Conservation (phyloP, 1,140 invertebrate species). For the Trichoplusia ni region DNA sequence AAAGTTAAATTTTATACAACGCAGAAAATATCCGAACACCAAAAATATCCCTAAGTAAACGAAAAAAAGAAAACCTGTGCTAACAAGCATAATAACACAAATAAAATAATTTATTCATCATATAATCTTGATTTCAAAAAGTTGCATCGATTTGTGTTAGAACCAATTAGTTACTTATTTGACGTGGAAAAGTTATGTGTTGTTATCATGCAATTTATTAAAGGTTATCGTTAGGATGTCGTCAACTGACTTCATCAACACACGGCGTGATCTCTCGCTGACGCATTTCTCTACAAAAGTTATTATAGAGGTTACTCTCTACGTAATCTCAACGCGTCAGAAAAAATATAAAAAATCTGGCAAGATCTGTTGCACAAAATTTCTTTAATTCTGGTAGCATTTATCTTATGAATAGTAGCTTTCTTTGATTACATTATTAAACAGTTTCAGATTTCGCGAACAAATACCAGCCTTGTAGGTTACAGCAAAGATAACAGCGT, state of each 20-base stretch:
- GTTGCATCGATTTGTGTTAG: not conserved
- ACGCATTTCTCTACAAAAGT: slow-evolving; percentile 33
- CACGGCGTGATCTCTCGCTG: slow-evolving; percentile 31
- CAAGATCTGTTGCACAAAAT: too few relatives aligned
- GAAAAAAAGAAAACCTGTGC: too few relatives aligned
- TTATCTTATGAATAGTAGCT: too few relatives aligned
- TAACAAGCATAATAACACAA: not conserved
- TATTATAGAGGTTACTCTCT: slow-evolving; percentile 15
- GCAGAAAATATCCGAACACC: too few relatives aligned
- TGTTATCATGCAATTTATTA: slow-evolving; percentile 33
- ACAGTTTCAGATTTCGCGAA: too few relatives aligned
- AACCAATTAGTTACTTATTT: slow-evolving; percentile 7
- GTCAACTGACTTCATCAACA: slow-evolving; percentile 19
- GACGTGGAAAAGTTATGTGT: slow-evolving; percentile 26
- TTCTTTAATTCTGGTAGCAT: too few relatives aligned
- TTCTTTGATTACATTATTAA: too few relatives aligned
- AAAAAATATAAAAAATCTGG: too few relatives aligned
- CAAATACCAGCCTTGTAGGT: too few relatives aligned
- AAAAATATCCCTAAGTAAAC: too few relatives aligned
- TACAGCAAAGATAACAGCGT: too few relatives aligned
- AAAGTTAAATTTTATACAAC: too few relatives aligned
- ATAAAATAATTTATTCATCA: not conserved
- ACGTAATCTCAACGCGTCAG: not conserved
- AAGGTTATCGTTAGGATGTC: slow-evolving; percentile 32
- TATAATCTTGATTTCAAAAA: not conserved